Percentiles rank a stretch among this genome's conserved stretches.
Evolutionary conservation across 2,797 vertebrate genomes (phyloP).

Genomic region (Nasua narica): DNA sequence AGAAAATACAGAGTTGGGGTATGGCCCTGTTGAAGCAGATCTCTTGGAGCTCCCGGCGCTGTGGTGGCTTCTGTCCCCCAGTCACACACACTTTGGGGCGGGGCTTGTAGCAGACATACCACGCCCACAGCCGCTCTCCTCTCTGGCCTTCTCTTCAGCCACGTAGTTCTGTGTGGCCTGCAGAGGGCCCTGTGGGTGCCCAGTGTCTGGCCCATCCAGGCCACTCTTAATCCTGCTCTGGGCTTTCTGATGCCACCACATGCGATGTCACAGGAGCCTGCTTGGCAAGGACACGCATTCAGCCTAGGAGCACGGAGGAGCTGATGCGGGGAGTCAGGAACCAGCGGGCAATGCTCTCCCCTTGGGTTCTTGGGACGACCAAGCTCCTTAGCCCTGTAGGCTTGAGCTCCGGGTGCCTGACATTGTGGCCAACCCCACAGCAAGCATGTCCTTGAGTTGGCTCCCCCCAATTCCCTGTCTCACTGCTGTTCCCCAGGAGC

Average conservation of each 20-base stretch:
- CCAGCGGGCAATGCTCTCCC: background rate
- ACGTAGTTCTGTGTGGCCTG: background rate
- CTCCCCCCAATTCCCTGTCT: no score
- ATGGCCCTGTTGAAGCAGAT: background rate
- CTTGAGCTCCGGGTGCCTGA: no score
- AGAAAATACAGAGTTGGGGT: background rate
- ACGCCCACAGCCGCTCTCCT: background rate
- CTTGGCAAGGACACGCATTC: no score
- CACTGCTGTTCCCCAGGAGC: background rate
- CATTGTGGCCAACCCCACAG: no score
- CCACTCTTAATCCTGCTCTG: background rate
- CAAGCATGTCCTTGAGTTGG: no score
- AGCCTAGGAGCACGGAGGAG: background rate
- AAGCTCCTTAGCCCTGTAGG: no score
- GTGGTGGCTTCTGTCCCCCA: background rate
- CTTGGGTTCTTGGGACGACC: no score
- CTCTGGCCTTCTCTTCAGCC: background rate
- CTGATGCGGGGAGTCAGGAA: background rate
- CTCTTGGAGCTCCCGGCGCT: background rate
- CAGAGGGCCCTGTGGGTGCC: background rate
- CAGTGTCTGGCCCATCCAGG: background rate
- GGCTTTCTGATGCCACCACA: background rate
- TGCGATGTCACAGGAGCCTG: no score
- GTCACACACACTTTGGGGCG: background rate
- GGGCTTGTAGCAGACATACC: rapidly evolving